phyloP scores from a whole-genome alignment of 2,113 vertebrate species.

The Indicator maculatus region DNA sequence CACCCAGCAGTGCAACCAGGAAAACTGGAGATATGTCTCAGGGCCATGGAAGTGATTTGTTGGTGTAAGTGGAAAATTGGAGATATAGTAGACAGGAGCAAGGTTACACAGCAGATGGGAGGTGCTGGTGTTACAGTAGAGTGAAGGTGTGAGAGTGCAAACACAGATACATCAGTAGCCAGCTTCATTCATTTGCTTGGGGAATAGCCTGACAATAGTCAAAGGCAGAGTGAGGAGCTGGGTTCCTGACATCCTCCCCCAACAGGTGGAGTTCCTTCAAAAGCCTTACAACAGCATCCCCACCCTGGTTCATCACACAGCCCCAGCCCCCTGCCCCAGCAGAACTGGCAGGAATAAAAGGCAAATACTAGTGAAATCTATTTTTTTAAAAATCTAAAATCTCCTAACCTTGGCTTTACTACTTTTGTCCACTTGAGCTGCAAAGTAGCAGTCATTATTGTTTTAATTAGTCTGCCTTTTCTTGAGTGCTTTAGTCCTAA shows the following conservation, averaged over 20 bases:
- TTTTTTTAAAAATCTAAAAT: neutral
- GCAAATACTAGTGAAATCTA: neutral
- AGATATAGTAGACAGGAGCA: neutral
- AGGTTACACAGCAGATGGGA: neutral
- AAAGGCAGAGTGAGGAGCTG: neutral
- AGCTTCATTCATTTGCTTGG: accelerated
- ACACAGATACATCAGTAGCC: neutral
- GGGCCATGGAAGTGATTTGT: neutral
- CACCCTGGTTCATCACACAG: neutral
- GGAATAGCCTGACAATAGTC: neutral
- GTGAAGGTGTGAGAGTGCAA: neutral
- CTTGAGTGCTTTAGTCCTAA: neutral
- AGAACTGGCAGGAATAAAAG: neutral
- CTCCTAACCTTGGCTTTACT: neutral
- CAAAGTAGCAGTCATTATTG: neutral
- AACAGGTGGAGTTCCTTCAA: neutral
- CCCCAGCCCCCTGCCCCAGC: neutral
- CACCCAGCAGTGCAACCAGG: neutral
- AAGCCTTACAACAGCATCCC: neutral
- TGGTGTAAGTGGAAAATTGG: neutral
- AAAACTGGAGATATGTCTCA: neutral
- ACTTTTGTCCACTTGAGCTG: neutral
- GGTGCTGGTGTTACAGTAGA: accelerated
- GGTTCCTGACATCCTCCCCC: neutral
- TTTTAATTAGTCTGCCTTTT: neutral